Percentiles rank a stretch among this genome's conserved stretches.
phyloP scores from a whole-genome alignment of 2,113 vertebrate genomes.

The Noturus placidus region DNA sequence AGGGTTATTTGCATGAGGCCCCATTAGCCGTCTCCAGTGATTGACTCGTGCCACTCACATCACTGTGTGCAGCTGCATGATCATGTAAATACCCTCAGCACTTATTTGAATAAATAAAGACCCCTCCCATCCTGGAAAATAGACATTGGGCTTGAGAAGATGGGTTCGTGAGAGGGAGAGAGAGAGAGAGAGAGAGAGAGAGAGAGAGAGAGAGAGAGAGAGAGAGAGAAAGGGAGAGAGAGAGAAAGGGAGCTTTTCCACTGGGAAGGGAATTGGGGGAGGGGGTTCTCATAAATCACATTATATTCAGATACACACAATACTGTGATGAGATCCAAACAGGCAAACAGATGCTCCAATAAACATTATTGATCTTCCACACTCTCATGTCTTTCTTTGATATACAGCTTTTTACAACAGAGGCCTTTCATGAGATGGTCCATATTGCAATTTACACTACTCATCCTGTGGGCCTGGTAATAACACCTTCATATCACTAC shows the following conservation, averaged over 20 bases:
- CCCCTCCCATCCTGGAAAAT: constrained; percentile 57
- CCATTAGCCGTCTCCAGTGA: constrained; percentile 26
- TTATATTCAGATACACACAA: constrained; percentile 50
- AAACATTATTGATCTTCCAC: constrained; percentile 67
- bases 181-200: background rate
- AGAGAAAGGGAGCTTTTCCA: background rate
- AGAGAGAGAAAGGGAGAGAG: background rate
- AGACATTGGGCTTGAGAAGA: constrained; percentile 48
- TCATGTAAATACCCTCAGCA: constrained; percentile 31
- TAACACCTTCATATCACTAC: background rate
- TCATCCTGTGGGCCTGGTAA: background rate
- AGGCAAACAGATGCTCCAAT: constrained; percentile 66
- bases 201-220: constrained; percentile 13
- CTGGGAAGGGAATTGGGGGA: constrained; percentile 27
- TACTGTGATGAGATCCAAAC: constrained; percentile 57
- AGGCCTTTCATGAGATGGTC: constrained; percentile 24
- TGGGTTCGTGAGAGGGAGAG: background rate
- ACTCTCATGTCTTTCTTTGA: constrained; percentile 25
- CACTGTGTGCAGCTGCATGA: constrained; percentile 39
- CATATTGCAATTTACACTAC: constrained; percentile 49
- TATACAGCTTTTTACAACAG: constrained; percentile 34
- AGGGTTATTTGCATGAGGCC: constrained; percentile 39
- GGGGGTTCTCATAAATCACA: constrained; percentile 30
- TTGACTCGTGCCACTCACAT: constrained; percentile 38
- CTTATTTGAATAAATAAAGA: constrained; percentile 70